Base-by-base conservation (phyloP, 1,140 invertebrate species). In the Lucilia cuprina region DNA sequence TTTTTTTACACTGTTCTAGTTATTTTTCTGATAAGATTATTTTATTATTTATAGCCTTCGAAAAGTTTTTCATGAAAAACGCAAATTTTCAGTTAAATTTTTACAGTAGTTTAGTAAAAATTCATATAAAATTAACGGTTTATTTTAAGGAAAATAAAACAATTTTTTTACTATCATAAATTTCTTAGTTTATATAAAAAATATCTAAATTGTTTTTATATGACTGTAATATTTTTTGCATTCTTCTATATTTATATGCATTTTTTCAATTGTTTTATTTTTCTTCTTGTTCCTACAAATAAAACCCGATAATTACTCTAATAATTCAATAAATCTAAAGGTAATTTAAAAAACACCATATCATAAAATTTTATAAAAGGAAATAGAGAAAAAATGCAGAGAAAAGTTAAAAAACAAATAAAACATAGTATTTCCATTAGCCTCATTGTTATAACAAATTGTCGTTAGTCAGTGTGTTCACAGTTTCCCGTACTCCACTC, bases 361-460 rank as follows among this genome's bases (percentile, higher is more conserved):
- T 13, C 50, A 55, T 55, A 55, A 13, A 55, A 55, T n/a, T 21
- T 19, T 75, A 75, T 19, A 75, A 70, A 34, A 30, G 21, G 25
- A 87, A 78, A n/a, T 80, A 80, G 30, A 80, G 35, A 82, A 82
- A 82, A 41, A 8, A 41, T 7, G 41, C 5, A 41, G 5, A 41
- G 7, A 41, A 41, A 41, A 41, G 10, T 8, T 41, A 10, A 41
- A 41, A 41, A 8, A 41, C 25, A 82, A 82, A 41, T 19, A 82
- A 82, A 82, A 60, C 85, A 80, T 82, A 74, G 30, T 83, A 82
- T 82, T 84, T 49, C 70, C 47, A 34, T 55, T 55, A 55, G 50
- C 50, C 50, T 55, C 50, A 55, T 55, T 55, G 50, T 55, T 55
- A 55, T 5, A 17, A 55, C 50, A 55, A 55, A 55, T 13, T 55